Percentiles rank a stretch among this genome's conserved stretches.
Conservation (phyloP, 2,888 invertebrate species). For the Subacronicta megacephala region DNA sequence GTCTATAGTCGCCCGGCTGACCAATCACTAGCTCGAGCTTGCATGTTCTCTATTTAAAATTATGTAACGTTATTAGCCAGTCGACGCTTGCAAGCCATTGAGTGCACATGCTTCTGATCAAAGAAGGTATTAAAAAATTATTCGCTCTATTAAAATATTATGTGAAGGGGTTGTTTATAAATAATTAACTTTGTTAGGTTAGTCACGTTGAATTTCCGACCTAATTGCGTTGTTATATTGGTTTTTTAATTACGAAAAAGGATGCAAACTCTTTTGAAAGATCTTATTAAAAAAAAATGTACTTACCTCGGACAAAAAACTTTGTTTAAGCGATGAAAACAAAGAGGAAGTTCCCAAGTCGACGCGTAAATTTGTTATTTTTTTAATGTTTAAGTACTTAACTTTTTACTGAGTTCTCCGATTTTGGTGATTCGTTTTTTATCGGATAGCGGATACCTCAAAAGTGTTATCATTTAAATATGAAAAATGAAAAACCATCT, state of each 20-base stretch:
- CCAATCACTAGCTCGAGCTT: constrained; percentile 75
- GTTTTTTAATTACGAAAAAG: constrained; percentile 18
- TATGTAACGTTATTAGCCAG: constrained; percentile 62
- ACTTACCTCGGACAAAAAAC: too few relatives aligned
- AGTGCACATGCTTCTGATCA: constrained; percentile 58
- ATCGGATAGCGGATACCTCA: too few relatives aligned
- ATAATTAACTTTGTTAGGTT: constrained; percentile 25
- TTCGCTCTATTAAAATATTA: constrained; percentile 67
- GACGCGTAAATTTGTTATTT: too few relatives aligned
- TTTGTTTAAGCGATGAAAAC: too few relatives aligned
- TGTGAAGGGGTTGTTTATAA: constrained; percentile 7
- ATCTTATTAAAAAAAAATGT: too few relatives aligned
- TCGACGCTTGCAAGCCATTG: constrained; percentile 56
- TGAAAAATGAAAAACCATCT: too few relatives aligned
- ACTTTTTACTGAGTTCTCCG: too few relatives aligned
- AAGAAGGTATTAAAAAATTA: constrained; percentile 38
- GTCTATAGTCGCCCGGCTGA: constrained; percentile 75
- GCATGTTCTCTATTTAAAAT: constrained; percentile 79
- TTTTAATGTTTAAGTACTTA: too few relatives aligned
- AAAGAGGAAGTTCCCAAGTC: too few relatives aligned
- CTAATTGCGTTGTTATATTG: constrained; percentile 31
- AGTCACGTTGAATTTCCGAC: constrained; percentile 47
- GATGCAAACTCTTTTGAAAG: too few relatives aligned
- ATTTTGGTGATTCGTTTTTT: too few relatives aligned
- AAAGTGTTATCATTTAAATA: too few relatives aligned